Percentiles rank a stretch among this genome's conserved stretches.
Conservation (phyloP, 2,888 invertebrate species). For the Xestia xanthographa region DNA sequence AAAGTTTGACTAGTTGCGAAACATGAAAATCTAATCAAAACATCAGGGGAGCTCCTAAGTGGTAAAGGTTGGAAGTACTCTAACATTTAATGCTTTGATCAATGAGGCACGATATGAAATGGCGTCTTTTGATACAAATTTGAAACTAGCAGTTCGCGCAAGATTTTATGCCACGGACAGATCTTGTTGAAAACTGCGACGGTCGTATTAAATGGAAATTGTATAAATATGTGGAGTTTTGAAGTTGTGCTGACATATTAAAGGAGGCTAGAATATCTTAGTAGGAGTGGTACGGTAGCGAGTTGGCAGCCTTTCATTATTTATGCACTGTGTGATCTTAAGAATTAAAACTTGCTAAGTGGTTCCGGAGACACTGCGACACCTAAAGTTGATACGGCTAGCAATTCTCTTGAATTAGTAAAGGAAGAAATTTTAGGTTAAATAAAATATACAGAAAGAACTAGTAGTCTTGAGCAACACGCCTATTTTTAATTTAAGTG, state of each 20-base stretch:
- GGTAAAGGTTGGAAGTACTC: conserved; percentile 62
- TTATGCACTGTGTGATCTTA: conserved; percentile 59
- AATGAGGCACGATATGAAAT: conserved; percentile 70
- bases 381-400: conserved; percentile 25
- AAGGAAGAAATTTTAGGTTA: conserved; percentile 14
- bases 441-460: conserved; percentile 25
- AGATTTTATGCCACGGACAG: conserved; percentile 33
- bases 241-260: conserved; percentile 38
- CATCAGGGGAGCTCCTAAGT: conserved; percentile 70
- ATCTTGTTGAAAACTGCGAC: conserved; percentile 47
- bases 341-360: conserved; percentile 63
- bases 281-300: conserved; percentile 31
- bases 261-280: conserved; percentile 50
- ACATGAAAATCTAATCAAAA: conserved; percentile 80
- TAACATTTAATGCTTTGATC: conserved; percentile 75
- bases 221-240: conserved; percentile 54
- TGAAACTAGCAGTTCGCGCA: conserved; percentile 62
- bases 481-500: conserved; percentile 31
- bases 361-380: conserved; percentile 44
- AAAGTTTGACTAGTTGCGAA: conserved; percentile 66
- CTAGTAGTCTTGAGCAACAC: conserved; percentile 10
- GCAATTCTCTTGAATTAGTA: conserved; percentile 29
- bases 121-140: conserved; percentile 70
- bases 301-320: conserved; percentile 52
- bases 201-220: conserved; percentile 51